Percentiles rank a stretch among this genome's conserved stretches.
These are phyloP conservation scores for Pherbina coryleti DNA, from an alignment of 2,888 invertebrate species.

Conservation along the genomic window DNA sequence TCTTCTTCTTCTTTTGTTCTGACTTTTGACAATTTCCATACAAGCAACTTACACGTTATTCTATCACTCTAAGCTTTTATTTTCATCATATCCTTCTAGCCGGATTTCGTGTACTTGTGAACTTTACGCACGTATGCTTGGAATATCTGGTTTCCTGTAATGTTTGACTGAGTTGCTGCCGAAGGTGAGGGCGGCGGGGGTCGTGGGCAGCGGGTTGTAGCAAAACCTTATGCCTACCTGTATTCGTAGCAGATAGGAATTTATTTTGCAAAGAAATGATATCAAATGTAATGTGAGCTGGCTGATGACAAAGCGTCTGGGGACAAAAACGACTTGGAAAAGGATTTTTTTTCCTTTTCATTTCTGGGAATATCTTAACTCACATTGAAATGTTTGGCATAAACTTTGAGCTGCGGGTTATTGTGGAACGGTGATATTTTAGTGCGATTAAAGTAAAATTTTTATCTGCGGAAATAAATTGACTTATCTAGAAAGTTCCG, in stretches of 20 bases:
- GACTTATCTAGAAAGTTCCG: background rate
- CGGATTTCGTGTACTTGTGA: background rate
- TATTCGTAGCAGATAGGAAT: background rate
- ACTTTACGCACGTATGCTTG: slow-evolving; percentile 16
- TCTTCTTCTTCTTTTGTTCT: background rate
- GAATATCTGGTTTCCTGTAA: slow-evolving; percentile 22
- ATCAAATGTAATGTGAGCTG: slow-evolving; percentile 5
- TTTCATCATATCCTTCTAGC: background rate
- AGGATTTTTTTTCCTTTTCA: background rate
- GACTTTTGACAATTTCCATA: slow-evolving; percentile 15
- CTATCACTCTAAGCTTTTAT: slow-evolving; percentile 2
- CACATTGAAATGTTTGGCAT: slow-evolving; percentile 3
- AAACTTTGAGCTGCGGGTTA: slow-evolving; percentile 8
- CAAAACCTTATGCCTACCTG: too few species aligned
- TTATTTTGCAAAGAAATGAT: slow-evolving; percentile 1
- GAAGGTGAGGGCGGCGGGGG: too few species aligned
- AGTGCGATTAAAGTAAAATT: background rate
- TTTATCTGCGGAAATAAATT: background rate
- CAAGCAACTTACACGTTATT: slow-evolving; percentile 1
- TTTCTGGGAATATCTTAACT: background rate
- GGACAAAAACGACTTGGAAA: background rate
- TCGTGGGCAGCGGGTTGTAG: too few species aligned
- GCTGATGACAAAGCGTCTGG: background rate
- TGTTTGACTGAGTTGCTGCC: background rate
- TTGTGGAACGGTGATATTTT: background rate